Conservation (phyloP, 2,113 vertebrate species). For the Chamaetylas fuelleborni region DNA sequence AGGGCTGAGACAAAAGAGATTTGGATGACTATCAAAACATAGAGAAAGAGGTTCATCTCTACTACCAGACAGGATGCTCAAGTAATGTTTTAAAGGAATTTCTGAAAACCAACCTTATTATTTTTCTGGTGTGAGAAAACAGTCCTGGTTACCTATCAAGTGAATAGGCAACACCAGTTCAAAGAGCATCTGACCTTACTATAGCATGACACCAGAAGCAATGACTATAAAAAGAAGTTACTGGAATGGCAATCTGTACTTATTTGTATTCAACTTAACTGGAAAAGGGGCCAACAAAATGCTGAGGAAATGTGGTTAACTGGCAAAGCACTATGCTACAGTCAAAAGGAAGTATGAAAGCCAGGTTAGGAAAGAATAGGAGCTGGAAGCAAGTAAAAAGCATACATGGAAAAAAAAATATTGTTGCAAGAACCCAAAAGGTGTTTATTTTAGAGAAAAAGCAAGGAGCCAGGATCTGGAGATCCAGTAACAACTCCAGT, state of each 20-base stretch:
- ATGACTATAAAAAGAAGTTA: neutral
- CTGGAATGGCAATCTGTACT: neutral
- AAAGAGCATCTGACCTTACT: neutral
- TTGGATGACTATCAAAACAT: constrained; percentile 1
- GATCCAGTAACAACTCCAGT: neutral
- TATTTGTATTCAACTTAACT: constrained; percentile 1
- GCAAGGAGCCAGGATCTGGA: neutral
- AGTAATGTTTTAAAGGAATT: constrained; percentile 13
- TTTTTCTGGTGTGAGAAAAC: neutral
- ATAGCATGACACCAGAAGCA: neutral
- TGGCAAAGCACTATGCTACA: neutral
- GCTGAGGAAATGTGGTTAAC: constrained; percentile 1
- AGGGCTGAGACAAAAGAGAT: constrained; percentile 25
- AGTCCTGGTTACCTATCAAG: neutral
- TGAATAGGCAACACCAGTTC: neutral
- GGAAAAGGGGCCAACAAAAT: neutral
- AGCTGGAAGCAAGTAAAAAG: neutral
- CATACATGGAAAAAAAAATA: neutral
- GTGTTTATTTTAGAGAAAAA: neutral
- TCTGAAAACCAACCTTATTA: neutral
- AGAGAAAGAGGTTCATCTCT: neutral
- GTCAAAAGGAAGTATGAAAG: neutral
- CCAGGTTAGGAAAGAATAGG: neutral
- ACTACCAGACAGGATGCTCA: neutral
- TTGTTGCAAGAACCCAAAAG: neutral